Conservation (phyloP, 1,140 invertebrate species). For the Epicauta chinensis region DNA sequence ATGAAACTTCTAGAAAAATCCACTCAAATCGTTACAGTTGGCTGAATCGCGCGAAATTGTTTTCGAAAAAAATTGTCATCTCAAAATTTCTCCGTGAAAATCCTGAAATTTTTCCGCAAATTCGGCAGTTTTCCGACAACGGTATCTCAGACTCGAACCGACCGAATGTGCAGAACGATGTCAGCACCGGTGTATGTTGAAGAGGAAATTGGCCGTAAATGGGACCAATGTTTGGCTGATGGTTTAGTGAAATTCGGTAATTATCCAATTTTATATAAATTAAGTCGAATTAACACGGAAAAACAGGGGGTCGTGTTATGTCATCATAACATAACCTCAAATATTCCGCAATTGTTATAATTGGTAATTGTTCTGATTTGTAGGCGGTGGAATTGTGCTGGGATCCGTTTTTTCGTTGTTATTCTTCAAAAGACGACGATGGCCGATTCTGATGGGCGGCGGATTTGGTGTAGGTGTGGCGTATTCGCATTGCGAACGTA, state of each 20-base stretch:
- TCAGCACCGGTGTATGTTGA: constrained; percentile 39
- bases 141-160: too few species aligned
- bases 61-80: too few species aligned
- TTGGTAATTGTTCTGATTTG: constrained; percentile 9
- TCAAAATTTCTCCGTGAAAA: too few species aligned
- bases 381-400: constrained; percentile 61
- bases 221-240: constrained; percentile 57
- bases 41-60: too few species aligned
- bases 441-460: constrained; percentile 64
- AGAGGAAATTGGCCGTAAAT: constrained; percentile 50
- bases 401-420: constrained; percentile 63
- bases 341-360: neutral
- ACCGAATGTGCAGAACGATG: constrained; percentile 17
- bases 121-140: too few species aligned
- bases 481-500: constrained; percentile 68
- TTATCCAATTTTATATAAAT: constrained; percentile 19
- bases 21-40: too few species aligned
- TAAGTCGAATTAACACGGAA: too few species aligned
- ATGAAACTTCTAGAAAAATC: too few species aligned
- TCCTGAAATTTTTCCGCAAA: too few species aligned
- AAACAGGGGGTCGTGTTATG: constrained; percentile 22
- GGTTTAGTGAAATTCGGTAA: constrained; percentile 56
- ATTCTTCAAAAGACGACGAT: constrained; percentile 59
- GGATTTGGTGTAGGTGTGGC: constrained; percentile 71
- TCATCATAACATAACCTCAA: constrained; percentile 26